Percentiles rank a stretch among this genome's conserved stretches.
Conservation (phyloP, 2,113 vertebrate genomes). For the Thermophis baileyi region DNA sequence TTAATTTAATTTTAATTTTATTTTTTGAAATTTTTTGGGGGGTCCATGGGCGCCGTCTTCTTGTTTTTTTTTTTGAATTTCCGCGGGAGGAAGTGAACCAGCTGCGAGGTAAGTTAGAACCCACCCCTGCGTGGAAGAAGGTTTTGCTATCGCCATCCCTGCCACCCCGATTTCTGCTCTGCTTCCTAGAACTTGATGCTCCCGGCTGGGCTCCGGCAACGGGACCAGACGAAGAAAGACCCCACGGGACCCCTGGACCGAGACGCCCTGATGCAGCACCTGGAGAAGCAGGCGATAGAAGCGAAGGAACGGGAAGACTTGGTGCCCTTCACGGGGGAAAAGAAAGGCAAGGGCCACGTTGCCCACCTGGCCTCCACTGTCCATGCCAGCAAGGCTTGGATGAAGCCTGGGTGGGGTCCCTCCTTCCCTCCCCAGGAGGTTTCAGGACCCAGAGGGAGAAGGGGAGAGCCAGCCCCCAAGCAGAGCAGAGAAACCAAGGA, state of each 20-base stretch:
- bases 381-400: background rate
- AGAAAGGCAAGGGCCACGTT: conserved; percentile 74
- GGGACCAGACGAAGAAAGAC: conserved; percentile 90
- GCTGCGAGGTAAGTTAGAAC: no score
- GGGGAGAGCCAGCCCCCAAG: no score
- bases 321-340: conserved; percentile 91
- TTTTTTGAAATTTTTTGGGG: no score
- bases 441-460: background rate
- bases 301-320: conserved; percentile 81
- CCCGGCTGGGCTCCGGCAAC: conserved; percentile 86
- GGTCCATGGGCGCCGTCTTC: no score
- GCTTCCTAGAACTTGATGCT: conserved; percentile 86
- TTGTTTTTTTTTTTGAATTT: no score
- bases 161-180: background rate
- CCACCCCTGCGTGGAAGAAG: background rate
- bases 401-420: background rate
- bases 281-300: conserved; percentile 88
- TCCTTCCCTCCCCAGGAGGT: background rate
- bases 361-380: background rate
- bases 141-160: background rate
- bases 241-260: conserved; percentile 84
- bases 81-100: no score
- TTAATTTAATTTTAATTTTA: no score
- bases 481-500: background rate
- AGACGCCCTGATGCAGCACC: conserved; percentile 83